Conservation (phyloP, 1,140 invertebrate species). For the Hylaeus volcanicus region DNA sequence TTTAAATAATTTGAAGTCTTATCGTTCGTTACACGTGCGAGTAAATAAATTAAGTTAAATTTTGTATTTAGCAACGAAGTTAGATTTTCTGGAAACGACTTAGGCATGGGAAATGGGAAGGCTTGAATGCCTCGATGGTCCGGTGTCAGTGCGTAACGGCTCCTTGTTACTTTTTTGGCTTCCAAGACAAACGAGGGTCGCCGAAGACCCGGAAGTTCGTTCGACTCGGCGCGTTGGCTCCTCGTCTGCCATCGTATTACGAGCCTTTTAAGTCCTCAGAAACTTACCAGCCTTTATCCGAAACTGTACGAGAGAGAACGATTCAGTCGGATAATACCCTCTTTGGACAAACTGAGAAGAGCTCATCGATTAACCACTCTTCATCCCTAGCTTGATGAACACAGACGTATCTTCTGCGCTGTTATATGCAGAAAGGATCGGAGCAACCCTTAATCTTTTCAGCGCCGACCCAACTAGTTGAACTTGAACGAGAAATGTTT, state of each 20-base stretch:
- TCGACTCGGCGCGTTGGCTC: conserved; percentile 68
- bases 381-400: too few species aligned
- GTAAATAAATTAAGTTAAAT: not conserved
- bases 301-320: conserved; percentile 41
- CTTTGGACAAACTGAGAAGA: not conserved
- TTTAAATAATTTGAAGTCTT: too few species aligned
- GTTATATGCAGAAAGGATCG: too few species aligned
- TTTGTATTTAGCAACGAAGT: not conserved
- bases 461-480: too few species aligned
- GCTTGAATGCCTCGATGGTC: conserved; percentile 42
- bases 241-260: conserved; percentile 47
- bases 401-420: too few species aligned
- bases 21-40: too few species aligned
- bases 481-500: too few species aligned
- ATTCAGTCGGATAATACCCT: conserved; percentile 41
- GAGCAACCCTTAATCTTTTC: too few species aligned
- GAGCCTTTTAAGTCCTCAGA: conserved; percentile 52
- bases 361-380: too few species aligned
- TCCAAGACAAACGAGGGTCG: conserved; percentile 75
- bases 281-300: conserved; percentile 45
- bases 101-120: conserved; percentile 38
- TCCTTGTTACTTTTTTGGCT: conserved; percentile 74
- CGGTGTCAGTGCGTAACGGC: conserved; percentile 65
- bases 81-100: conserved; percentile 22
- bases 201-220: conserved; percentile 75